Evolutionary conservation across 2,797 vertebrate genomes (phyloP).

Genomic region (Gymnothorax javanicus): DNA sequence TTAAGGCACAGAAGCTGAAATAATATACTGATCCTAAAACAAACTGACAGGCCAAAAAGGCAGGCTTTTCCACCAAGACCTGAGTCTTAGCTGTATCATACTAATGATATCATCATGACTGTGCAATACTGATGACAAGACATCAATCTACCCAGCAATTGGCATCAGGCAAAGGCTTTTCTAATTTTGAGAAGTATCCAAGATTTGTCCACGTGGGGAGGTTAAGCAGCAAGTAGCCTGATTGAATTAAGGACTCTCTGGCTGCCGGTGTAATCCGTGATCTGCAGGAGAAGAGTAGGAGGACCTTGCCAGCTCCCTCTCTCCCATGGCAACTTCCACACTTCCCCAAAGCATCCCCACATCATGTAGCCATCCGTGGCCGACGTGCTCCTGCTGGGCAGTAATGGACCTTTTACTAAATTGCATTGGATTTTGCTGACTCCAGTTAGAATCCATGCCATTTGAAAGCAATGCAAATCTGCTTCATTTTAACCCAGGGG

Average conservation of each 20-base stretch:
- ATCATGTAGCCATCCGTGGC: not conserved
- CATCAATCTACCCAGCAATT: not conserved
- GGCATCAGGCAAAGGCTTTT: too few species aligned
- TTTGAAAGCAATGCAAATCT: not conserved
- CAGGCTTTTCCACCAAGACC: not conserved
- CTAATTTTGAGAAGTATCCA: not conserved
- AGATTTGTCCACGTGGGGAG: not conserved
- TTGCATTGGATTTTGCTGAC: conserved; percentile 7
- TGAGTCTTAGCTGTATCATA: not conserved
- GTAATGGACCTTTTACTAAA: not conserved
- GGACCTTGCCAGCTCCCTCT: not conserved
- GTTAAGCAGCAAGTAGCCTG: not conserved
- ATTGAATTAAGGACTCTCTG: not conserved
- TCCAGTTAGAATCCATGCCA: not conserved
- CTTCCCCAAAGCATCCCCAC: not conserved
- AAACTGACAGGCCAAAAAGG: conserved; percentile 4
- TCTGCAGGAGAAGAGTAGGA: not conserved
- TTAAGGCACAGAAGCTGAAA: not conserved
- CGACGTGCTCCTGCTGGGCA: not conserved
- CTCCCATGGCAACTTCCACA: not conserved
- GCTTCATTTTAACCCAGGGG: not conserved
- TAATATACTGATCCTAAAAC: not conserved
- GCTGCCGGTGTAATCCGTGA: not conserved
- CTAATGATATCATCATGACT: not conserved
- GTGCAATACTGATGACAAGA: not conserved